Evolutionary conservation across 2,888 invertebrate genomes (phyloP).

Genomic region (Pachycephus smyrnensis): DNA sequence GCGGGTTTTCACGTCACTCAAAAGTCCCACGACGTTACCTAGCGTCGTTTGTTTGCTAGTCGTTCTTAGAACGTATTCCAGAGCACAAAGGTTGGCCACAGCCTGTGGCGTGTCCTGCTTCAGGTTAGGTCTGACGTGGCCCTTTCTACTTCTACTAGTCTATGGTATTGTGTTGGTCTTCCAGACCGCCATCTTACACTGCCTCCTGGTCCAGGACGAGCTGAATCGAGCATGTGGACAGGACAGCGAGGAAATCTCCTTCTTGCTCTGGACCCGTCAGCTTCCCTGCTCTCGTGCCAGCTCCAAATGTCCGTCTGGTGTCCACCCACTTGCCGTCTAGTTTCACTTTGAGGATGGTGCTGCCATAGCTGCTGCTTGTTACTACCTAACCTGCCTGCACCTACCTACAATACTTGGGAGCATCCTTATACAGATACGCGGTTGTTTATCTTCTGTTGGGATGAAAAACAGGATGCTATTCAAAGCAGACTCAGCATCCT

Average conservation of each 20-base stretch:
- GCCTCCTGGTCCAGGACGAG: constrained; percentile 36
- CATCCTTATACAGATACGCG: background rate
- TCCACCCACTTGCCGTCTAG: constrained; percentile 28
- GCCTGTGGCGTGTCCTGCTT: constrained; percentile 23
- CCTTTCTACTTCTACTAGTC: constrained; percentile 40
- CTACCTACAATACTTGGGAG: background rate
- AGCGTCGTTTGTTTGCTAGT: constrained; percentile 48
- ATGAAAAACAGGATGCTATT: background rate
- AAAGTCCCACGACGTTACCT: constrained; percentile 6
- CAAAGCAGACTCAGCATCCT: background rate
- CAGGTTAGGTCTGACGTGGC: constrained; percentile 49
- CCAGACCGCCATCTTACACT: constrained; percentile 40
- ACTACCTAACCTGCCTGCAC: background rate
- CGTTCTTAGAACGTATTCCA: constrained; percentile 46
- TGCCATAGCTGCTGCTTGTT: background rate
- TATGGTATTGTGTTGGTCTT: constrained; percentile 54
- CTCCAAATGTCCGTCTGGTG: constrained; percentile 43
- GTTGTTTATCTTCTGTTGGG: background rate
- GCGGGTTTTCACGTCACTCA: background rate
- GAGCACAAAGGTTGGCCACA: constrained; percentile 27
- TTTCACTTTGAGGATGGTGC: constrained; percentile 16
- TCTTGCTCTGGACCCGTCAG: constrained; percentile 47
- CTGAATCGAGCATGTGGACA: constrained; percentile 51
- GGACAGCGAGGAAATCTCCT: constrained; percentile 56
- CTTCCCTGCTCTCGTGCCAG: constrained; percentile 41